A percentile compares a stretch with the other conserved stretches of the same genome.
Evolutionary conservation across 2,797 vertebrate species (phyloP).

Genomic region (Psittacula derbiana): DNA sequence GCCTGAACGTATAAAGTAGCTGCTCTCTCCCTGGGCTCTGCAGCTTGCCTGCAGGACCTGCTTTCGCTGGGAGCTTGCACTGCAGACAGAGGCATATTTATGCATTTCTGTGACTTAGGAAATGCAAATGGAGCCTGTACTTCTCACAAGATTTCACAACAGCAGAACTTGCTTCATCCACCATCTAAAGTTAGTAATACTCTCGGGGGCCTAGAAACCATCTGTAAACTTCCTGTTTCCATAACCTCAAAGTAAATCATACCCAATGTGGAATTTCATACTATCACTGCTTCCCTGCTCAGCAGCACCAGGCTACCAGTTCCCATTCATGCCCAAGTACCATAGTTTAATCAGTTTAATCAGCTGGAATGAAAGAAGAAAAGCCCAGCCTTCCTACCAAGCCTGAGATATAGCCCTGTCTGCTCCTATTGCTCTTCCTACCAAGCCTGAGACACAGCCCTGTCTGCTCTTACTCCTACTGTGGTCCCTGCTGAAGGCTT

Average conservation of each 20-base stretch:
- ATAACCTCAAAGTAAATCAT: neutral
- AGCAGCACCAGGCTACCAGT: neutral
- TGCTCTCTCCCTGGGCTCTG: neutral
- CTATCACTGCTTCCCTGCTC: neutral
- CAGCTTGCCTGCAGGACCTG: neutral
- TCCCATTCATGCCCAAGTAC: neutral
- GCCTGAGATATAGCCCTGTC: neutral
- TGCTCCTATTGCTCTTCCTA: constrained; percentile 7
- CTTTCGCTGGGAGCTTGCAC: neutral
- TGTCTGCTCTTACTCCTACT: neutral
- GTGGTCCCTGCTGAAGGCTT: neutral
- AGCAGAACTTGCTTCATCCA: constrained; percentile 5
- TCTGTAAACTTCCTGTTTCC: neutral
- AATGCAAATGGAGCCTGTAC: constrained; percentile 4
- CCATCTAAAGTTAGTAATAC: neutral
- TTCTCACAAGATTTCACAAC: constrained; percentile 19
- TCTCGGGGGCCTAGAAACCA: neutral
- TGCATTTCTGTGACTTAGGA: neutral
- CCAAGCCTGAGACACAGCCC: neutral
- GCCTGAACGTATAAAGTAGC: neutral
- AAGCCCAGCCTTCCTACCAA: neutral
- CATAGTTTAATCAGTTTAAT: neutral
- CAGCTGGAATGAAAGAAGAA: neutral
- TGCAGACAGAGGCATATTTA: neutral
- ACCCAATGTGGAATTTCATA: neutral